phyloP scores from a whole-genome alignment of 2,113 vertebrate genomes.

The Tachuris rubrigastra region DNA sequence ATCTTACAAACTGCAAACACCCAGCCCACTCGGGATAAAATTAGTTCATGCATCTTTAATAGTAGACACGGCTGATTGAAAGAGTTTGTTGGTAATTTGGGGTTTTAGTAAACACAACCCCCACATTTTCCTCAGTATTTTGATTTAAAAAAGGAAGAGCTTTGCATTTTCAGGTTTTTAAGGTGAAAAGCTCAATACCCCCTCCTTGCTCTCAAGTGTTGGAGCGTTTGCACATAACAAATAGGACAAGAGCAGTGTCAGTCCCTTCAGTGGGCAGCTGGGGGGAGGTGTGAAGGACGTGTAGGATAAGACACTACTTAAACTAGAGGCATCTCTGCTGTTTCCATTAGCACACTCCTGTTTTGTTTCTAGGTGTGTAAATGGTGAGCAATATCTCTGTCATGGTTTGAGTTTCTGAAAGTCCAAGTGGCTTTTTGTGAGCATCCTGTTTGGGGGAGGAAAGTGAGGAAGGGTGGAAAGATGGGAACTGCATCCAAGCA shows the following conservation, averaged over 20 bases:
- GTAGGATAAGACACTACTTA: background rate
- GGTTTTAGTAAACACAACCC: background rate
- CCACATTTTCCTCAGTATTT: background rate
- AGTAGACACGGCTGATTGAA: background rate
- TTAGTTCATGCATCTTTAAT: background rate
- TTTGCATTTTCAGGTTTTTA: background rate
- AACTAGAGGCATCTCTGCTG: background rate
- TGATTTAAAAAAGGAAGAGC: background rate
- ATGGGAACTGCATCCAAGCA: background rate
- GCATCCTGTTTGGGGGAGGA: background rate
- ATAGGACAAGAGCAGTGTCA: accelerated
- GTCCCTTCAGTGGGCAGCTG: background rate
- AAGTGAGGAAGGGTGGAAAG: background rate
- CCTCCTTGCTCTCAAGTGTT: background rate
- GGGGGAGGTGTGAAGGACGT: accelerated
- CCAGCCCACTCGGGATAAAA: background rate
- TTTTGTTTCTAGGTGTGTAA: background rate
- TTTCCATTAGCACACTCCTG: background rate
- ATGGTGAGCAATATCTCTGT: background rate
- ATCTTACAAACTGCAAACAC: conserved; percentile 29
- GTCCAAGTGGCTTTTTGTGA: background rate
- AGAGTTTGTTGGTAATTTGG: background rate
- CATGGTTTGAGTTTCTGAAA: background rate
- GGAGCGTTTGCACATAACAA: background rate
- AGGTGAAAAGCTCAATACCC: background rate